Conservation (phyloP, 2,888 invertebrate genomes). For the Cheilosia urbana region DNA sequence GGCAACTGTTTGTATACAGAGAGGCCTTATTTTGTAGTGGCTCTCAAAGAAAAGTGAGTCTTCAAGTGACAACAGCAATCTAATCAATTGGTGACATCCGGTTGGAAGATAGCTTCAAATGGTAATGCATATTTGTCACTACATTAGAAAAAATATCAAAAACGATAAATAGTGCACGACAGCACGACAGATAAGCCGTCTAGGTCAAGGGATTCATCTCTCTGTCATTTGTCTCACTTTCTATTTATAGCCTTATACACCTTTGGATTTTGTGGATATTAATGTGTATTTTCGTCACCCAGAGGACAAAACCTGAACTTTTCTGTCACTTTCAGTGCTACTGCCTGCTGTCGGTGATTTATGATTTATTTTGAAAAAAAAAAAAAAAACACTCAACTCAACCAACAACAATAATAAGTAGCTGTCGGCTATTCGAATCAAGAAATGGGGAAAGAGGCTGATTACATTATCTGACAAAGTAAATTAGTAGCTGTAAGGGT, state of each 20-base stretch:
- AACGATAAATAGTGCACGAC: neutral
- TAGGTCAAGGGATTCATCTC: neutral
- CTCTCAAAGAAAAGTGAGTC: neutral
- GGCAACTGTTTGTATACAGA: neutral
- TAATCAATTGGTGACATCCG: slow-evolving; percentile 16
- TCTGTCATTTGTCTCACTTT: neutral
- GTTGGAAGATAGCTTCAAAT: slow-evolving; percentile 5
- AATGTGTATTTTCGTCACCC: too few species aligned
- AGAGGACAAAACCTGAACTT: neutral
- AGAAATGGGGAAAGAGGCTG: neutral
- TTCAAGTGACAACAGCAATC: slow-evolving; percentile 2
- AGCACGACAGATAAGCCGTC: neutral
- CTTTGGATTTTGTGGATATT: too few species aligned
- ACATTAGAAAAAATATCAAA: neutral
- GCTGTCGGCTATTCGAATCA: neutral
- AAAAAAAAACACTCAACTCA: neutral
- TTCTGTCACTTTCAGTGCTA: neutral
- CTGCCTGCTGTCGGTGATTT: neutral
- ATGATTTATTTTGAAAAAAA: too few species aligned
- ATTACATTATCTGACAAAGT: neutral
- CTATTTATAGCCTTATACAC: neutral
- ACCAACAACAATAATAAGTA: too few species aligned
- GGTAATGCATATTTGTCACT: neutral
- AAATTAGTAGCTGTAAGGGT: neutral
- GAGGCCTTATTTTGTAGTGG: neutral